Evolutionary conservation across 2,113 vertebrate species (phyloP).

Genomic region (Melanerpes formicivorus): DNA sequence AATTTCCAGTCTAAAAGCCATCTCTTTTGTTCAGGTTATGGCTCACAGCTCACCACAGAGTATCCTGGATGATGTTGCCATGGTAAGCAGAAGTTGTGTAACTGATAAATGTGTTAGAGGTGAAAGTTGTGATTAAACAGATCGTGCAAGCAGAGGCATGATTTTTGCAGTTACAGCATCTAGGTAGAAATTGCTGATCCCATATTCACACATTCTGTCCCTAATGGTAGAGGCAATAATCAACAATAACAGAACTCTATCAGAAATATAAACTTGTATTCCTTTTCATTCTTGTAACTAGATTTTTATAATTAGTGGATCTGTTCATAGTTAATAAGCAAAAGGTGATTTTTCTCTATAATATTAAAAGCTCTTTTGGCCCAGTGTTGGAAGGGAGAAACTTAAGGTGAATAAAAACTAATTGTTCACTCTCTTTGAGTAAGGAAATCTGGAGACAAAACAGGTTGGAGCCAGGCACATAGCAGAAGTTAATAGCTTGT

Average conservation of each 20-base stretch:
- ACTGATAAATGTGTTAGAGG: background rate
- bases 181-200: background rate
- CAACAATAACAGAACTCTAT: background rate
- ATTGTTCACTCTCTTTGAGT: background rate
- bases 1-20: background rate
- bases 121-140: background rate
- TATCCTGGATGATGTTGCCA: constrained; percentile 98
- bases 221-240: background rate
- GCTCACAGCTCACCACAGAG: constrained; percentile 96
- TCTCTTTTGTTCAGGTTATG: constrained; percentile 88
- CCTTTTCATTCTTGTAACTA: background rate
- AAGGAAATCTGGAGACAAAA: background rate
- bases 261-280: background rate
- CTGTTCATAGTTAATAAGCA: background rate
- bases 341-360: background rate
- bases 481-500: background rate
- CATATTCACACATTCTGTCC: background rate
- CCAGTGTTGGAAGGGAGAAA: background rate
- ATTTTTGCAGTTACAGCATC: background rate
- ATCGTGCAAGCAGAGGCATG: background rate
- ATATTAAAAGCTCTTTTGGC: background rate
- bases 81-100: constrained; percentile 84
- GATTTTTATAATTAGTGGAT: background rate
- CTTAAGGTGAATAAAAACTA: background rate
- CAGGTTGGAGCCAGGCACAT: background rate